Percentiles rank a stretch among this genome's conserved stretches.
phyloP scores from a whole-genome alignment of 2,888 invertebrate species.

The Liopterus haemorrhoidalis region DNA sequence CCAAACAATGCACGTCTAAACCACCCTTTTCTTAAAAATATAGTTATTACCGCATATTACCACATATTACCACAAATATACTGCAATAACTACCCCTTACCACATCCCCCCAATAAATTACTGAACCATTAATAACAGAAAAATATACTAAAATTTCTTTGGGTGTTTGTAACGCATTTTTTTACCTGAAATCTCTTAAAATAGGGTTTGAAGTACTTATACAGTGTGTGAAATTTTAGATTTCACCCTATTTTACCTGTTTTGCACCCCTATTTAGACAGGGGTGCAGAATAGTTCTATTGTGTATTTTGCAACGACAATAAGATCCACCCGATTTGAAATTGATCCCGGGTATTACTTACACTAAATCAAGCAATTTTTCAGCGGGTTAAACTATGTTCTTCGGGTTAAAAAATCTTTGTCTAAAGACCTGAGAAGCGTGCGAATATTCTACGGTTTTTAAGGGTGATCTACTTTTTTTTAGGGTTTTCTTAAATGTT shows the following conservation, averaged over 20 bases:
- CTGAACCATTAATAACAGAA: not conserved
- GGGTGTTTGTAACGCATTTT: not conserved
- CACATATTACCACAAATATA: constrained; percentile 17
- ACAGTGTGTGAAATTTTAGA: constrained; percentile 21
- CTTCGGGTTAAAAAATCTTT: too few relatives aligned
- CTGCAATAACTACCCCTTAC: constrained; percentile 3
- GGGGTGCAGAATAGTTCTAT: too few relatives aligned
- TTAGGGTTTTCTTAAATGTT: too few relatives aligned
- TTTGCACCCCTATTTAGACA: too few relatives aligned
- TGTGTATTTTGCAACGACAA: too few relatives aligned
- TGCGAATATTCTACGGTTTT: too few relatives aligned
- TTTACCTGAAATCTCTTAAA: constrained; percentile 10
- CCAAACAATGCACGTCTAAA: too few relatives aligned
- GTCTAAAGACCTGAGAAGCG: too few relatives aligned
- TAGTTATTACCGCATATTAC: constrained; percentile 20
- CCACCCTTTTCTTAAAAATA: constrained; percentile 8
- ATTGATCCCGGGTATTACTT: constrained; percentile 21
- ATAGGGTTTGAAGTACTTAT: constrained; percentile 15
- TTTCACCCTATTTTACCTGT: constrained; percentile 19
- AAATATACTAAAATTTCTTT: not conserved
- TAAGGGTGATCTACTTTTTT: too few relatives aligned
- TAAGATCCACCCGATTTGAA: too few relatives aligned
- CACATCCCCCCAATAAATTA: not conserved
- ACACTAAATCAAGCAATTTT: constrained; percentile 37
- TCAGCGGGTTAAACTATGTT: constrained; percentile 36